phyloP scores from a whole-genome alignment of 2,113 vertebrate species.

The Corythaeola cristata region DNA sequence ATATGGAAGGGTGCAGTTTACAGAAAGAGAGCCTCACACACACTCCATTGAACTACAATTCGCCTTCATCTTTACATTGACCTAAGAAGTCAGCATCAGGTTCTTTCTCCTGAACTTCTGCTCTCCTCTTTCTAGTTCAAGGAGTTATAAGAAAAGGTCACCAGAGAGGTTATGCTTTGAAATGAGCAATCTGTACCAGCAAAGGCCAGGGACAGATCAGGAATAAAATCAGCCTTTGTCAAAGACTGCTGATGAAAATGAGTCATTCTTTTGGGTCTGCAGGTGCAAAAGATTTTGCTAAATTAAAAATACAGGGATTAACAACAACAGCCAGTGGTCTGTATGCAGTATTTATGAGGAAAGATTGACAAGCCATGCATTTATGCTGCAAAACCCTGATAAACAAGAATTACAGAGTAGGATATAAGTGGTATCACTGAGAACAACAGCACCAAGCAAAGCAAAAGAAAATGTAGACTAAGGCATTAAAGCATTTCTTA shows the following conservation, averaged over 20 bases:
- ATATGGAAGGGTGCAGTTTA: neutral
- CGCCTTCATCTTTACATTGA: neutral
- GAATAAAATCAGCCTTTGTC: neutral
- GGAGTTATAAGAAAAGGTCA: neutral
- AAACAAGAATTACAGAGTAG: neutral
- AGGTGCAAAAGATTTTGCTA: neutral
- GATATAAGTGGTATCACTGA: neutral
- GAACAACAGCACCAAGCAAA: neutral
- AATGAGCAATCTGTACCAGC: neutral
- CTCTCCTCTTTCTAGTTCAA: neutral
- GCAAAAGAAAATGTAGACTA: neutral
- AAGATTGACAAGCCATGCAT: neutral
- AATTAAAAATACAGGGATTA: constrained; percentile 41
- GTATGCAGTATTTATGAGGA: neutral
- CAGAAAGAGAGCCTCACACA: neutral
- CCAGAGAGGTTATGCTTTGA: neutral
- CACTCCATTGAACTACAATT: neutral
- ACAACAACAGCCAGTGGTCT: constrained; percentile 3
- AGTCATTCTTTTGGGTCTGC: neutral
- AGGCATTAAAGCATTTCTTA: neutral
- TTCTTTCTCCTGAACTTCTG: neutral
- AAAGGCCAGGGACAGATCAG: neutral
- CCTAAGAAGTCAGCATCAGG: neutral
- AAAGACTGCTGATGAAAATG: neutral
- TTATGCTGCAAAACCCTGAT: neutral